Base-by-base conservation (phyloP, 2,797 vertebrate genomes). In the Myoxocephalus aenaeus region DNA sequence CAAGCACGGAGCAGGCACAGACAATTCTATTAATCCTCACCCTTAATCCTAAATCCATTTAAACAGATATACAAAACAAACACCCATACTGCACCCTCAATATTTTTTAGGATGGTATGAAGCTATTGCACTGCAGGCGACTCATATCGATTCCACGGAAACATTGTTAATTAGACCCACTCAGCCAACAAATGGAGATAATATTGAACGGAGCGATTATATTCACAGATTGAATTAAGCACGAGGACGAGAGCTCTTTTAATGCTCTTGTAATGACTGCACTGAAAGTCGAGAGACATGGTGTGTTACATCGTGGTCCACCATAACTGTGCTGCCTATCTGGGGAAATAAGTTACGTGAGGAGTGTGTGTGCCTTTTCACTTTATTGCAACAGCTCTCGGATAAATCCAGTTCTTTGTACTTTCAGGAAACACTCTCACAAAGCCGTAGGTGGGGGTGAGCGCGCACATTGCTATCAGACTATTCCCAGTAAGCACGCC, bases 201-300 rank as follows among this genome's bases (percentile, higher is more conserved):
- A 88, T 82, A 79, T 70, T 87, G 80, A 91, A 90, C 65, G 66
- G n/a, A 76, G 73, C 1, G 66, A 89, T 84, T 92, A 78, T 77
- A 88, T 92, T 72, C 88, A 48, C 77, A 86, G 82, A 92, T 81
- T 86, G 57, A 81, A 91, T 92, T 87, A 90, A 80, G 83, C 54
- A 65, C 20, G 51, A 85, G 54, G 42, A 87, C 73, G 34, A 65
- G 82, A 81, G 57, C 27, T 69, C 46, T 40, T 44, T 79, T 65
- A 82, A 80, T 80, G 65, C 79, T 69, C 61, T 32, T 66, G 51
- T 83, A 89, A 91, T 61, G 77, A 82, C 73, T 81, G 63, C 34
- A 73, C 27, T 29, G 54, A 66, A 77, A 69, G 75, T 86, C 14
- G 44, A 86, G 65, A 73, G 65, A 34, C 18, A 56, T 14, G 40